A percentile compares a stretch with the other conserved stretches of the same genome.
phyloP scores from a whole-genome alignment of 2,888 invertebrate species.

The Archaeoteleia sp. region DNA sequence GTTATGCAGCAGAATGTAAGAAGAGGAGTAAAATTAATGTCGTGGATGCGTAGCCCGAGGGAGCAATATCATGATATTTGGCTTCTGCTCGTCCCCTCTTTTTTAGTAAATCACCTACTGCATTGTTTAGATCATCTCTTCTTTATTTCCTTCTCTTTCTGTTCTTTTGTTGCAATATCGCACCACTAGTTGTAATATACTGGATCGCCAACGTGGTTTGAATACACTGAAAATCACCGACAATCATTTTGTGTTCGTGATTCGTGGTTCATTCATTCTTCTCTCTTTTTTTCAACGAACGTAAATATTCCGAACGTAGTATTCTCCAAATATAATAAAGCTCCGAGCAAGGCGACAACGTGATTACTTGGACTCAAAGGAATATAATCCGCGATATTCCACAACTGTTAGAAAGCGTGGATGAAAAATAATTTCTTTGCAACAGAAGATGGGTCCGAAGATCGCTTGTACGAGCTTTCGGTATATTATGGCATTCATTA shows the following conservation, averaged over 20 bases:
- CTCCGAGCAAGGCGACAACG: slow-evolving; percentile 26
- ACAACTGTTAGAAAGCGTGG: slow-evolving; percentile 28
- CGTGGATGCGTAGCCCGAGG: slow-evolving; percentile 27
- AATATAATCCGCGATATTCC: slow-evolving; percentile 35
- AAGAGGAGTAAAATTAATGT: slow-evolving; percentile 30
- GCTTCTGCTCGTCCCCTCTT: slow-evolving; percentile 6
- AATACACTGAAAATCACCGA: slow-evolving; percentile 27
- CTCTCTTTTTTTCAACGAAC: slow-evolving; percentile 6
- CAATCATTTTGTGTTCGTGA: slow-evolving; percentile 7
- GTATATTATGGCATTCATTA: slow-evolving; percentile 42
- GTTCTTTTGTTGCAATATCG: slow-evolving; percentile 27
- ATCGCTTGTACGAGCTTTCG: slow-evolving; percentile 29
- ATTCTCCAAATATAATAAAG: slow-evolving; percentile 40
- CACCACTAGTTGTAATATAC: slow-evolving; percentile 28
- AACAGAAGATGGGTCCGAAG: slow-evolving; percentile 27
- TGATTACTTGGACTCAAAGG: slow-evolving; percentile 32
- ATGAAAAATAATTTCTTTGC: slow-evolving; percentile 27
- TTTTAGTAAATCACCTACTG: slow-evolving; percentile 11
- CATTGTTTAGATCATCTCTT: slow-evolving; percentile 32
- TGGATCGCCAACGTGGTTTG: slow-evolving; percentile 34
- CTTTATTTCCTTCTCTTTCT: slow-evolving; percentile 16
- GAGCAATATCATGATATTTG: slow-evolving; percentile 36
- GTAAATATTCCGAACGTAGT: slow-evolving; percentile 28
- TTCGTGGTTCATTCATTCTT: slow-evolving; percentile 1
- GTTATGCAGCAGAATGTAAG: slow-evolving; percentile 10